phyloP scores from a whole-genome alignment of 2,113 vertebrate species.

The Epinephelus cyanopodus region DNA sequence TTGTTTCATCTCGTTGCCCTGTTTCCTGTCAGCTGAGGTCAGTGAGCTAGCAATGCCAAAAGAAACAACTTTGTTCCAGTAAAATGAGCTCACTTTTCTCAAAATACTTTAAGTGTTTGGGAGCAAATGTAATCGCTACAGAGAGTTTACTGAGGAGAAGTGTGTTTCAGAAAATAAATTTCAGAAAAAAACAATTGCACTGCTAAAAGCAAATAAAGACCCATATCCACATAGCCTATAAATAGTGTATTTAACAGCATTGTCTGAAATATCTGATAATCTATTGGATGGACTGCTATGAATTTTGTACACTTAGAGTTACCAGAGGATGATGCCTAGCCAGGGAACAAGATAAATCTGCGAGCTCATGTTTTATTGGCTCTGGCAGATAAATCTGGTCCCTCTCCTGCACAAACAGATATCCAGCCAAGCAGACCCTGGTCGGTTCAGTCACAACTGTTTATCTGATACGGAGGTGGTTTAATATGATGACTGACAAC shows the following conservation, averaged over 20 bases:
- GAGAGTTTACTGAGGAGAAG: not conserved
- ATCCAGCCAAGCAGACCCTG: too few species aligned
- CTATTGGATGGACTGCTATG: not conserved
- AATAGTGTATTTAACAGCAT: not conserved
- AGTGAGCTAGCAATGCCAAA: constrained; percentile 30
- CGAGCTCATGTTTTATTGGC: too few species aligned
- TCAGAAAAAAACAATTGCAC: not conserved
- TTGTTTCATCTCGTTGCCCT: constrained; percentile 3
- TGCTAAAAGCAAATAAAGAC: not conserved
- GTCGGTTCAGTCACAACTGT: too few species aligned
- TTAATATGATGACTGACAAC: too few species aligned
- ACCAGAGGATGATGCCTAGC: not conserved
- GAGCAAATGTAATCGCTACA: not conserved
- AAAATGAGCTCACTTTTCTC: constrained; percentile 3
- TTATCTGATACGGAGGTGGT: too few species aligned
- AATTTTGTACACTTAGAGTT: not conserved
- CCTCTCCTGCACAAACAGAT: too few species aligned
- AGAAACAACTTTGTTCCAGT: constrained; percentile 15
- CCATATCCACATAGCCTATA: not conserved
- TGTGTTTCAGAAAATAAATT: not conserved
- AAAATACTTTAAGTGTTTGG: not conserved
- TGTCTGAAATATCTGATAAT: not conserved
- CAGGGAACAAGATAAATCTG: too few species aligned
- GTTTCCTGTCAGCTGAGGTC: constrained; percentile 43
- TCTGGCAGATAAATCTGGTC: too few species aligned